Evolutionary conservation across 2,888 invertebrate species (phyloP).

Genomic region (Schizaphis graminum): DNA sequence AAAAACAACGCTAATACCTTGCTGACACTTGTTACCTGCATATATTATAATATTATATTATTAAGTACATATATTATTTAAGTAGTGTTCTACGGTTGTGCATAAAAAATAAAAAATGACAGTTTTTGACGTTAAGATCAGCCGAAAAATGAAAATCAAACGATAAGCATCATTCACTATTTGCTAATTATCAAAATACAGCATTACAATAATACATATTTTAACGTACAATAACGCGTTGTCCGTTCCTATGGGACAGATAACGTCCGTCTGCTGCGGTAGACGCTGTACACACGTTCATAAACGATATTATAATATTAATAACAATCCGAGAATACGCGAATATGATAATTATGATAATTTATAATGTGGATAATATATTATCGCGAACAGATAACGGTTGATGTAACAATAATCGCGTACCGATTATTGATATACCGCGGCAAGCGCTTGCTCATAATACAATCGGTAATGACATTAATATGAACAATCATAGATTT

Average conservation of each 20-base stretch:
- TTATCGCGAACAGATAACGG: not conserved
- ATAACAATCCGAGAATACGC: not conserved
- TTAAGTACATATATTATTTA: not conserved
- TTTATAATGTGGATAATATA: not conserved
- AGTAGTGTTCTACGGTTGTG: not conserved
- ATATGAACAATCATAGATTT: not conserved
- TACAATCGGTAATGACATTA: not conserved
- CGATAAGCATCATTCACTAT: not conserved
- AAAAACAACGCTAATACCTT: not conserved
- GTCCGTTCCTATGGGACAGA: not conserved
- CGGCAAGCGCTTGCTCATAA: not conserved
- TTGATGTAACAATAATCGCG: not conserved
- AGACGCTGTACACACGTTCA: not conserved
- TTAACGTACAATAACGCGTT: not conserved
- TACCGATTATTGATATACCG: not conserved
- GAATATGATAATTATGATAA: not conserved
- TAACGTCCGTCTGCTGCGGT: not conserved
- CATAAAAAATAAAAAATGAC: not conserved
- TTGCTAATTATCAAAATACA: not conserved
- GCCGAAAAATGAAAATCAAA: not conserved
- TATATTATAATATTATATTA: not conserved
- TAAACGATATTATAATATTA: not conserved
- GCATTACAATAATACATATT: not conserved
- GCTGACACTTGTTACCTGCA: not conserved
- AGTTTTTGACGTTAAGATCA: not conserved